Evolutionary conservation across 2,888 invertebrate genomes (phyloP), one percentile per base, ranked within the genome.

Genomic region (Malthinus flaveolus): DNA sequence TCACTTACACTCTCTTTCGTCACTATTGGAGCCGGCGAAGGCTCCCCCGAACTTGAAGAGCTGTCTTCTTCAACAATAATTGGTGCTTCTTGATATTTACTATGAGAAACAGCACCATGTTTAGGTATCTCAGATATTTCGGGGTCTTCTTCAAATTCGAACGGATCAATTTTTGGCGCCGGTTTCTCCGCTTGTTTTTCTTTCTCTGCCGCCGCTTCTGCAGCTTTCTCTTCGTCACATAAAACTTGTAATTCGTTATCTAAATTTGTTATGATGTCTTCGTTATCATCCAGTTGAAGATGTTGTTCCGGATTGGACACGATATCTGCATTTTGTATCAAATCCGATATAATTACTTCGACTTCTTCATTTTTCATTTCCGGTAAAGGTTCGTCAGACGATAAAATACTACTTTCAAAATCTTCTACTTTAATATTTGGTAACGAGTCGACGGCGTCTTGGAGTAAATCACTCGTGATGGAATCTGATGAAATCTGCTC

Each of bases 301-400:
- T 78, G 77, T 49, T 77, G 76, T 63, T 79, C 79, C 5, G 78
- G 78, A 69, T 79, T 76, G 6, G 73, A 70, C 6, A 78, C 76
- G 39, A 77, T 75, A 64, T 77, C 81, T 50, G 80, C 81, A 57
- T 81, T 82, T 64, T 83, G 81, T 10, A 82, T 82, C 55, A 83
- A 80, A 68, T 82, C 82, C 1, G 82, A 81, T 15, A 81, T 80
- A 37, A 81, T 81, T 11, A 81, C 80, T 65, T 83, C 82, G n/a
- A 82, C 82, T 51, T 82, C 82, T 62, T 81, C 82, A 54, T 82
- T 81, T 56, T 81, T 80, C 59, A 82, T 80, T 69, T 82, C 82
- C 8, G 82, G 80, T 34, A 80, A 70, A 0, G 81, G 79, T 9
- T 82, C 80, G 66, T 80, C 78, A 3, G 78, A 77, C 7, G 78